phyloP scores from a whole-genome alignment of 2,888 invertebrate genomes.

The Ypsolopha scabrella region DNA sequence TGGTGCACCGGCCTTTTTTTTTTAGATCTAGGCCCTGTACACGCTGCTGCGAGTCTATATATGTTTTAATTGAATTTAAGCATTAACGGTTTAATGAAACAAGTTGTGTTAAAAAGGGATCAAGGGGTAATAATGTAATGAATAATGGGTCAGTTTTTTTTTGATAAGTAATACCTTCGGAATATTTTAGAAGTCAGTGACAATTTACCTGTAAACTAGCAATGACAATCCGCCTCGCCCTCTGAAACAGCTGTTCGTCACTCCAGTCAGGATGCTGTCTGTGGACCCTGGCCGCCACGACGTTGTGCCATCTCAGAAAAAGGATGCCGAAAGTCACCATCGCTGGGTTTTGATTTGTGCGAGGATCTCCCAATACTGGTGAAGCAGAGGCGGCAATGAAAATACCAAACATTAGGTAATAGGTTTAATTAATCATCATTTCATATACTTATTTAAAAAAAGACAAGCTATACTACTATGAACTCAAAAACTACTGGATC shows the following conservation, averaged over 20 bases:
- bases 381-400: not conserved
- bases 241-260: slow-evolving; percentile 95
- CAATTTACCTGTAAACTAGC: slow-evolving; percentile 88
- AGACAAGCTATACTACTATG: no score
- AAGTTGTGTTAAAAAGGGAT: no score
- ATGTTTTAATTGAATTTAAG: no score
- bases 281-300: slow-evolving; percentile 84
- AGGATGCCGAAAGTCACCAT: slow-evolving; percentile 92
- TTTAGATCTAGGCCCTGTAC: no score
- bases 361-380: slow-evolving; percentile 93
- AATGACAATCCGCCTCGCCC: slow-evolving; percentile 88
- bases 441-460: no score
- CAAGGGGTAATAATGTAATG: no score
- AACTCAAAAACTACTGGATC: no score
- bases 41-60: no score
- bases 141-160: not conserved
- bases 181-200: not conserved
- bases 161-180: no score
- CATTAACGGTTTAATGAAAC: no score
- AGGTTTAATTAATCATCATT: no score
- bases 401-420: not conserved
- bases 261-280: slow-evolving; percentile 86
- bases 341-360: slow-evolving; percentile 98
- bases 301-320: slow-evolving; percentile 96
- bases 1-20: no score